Base-by-base conservation (phyloP, 2,888 invertebrate species). In the Eledone cirrhosa region DNA sequence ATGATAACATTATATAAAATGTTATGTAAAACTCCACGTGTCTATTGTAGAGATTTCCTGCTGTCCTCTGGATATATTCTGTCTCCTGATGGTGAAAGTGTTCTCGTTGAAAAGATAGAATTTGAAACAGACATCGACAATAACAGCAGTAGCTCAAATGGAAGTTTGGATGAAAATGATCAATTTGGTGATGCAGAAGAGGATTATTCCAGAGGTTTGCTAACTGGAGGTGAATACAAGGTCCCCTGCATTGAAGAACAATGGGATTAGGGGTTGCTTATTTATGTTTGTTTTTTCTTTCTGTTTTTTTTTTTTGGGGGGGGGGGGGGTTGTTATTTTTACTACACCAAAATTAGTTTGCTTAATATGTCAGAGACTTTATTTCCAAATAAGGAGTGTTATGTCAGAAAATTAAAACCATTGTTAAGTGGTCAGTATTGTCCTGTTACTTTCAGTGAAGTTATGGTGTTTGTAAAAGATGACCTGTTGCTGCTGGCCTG, bases 121-220 rank as follows among this genome's bases (percentile, higher is more conserved):
- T 41, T 11, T 72, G 72, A 72, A 41, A n/a, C 29, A 4, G 67
- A 67, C 22, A 33, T 13, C 5, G 27, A 67, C 27, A 24, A 41
- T 31, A 19, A 41, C 41, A 41, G 41, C 41, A 41, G 41, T 2
- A 41, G 41, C 41, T 41, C 41, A 41, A 31, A 72, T n/a, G 72
- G 31, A 33, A 72, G 14, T 33, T 31, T 41, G 41, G n/a, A 41
- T 72, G 72, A 41, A 47, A 48, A 48, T 22, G 48, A 48, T 16
- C 76, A 76, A 29, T 76, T 47, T 24, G 41, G 47, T 27, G 76
- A 76, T 76, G 76, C 76, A 14, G 76, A 48, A 27, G 76, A 76
- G 22, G 76, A 76, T 48, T 76, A 22, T 16, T 14, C 76, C 22
- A 14, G 29, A 22, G 19, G 24, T 72, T 22, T 72, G n/a, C 33